Conservation (phyloP, 2,888 invertebrate species). For the Trachelus stipa region DNA sequence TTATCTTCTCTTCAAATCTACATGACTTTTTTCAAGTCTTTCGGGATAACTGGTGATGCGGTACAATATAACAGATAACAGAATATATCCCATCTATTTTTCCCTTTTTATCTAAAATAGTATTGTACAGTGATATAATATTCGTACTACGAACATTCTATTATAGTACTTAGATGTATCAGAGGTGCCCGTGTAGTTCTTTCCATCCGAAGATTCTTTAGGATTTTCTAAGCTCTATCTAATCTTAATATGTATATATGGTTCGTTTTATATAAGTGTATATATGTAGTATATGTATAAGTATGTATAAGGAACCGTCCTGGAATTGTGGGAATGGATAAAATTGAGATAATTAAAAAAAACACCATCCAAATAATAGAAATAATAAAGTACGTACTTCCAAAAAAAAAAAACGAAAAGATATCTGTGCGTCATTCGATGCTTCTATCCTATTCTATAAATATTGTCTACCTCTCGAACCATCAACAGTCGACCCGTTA, state of each 20-base stretch:
- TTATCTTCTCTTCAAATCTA: not conserved
- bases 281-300: not conserved
- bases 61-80: not conserved
- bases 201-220: not conserved
- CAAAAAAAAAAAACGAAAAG: not conserved
- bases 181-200: not conserved
- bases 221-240: not conserved
- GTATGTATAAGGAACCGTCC: not conserved
- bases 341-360: not conserved
- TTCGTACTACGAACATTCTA: not conserved
- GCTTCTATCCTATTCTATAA: not conserved
- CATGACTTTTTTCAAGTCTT: not conserved
- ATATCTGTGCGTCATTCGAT: not conserved
- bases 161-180: not conserved
- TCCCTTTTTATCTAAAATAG: not conserved
- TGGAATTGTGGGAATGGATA: not conserved
- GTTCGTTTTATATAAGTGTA: not conserved
- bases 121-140: not conserved
- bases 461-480: not conserved
- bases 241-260: not conserved
- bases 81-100: not conserved
- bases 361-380: not conserved
- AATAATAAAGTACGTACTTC: not conserved
- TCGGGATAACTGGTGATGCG: not conserved
- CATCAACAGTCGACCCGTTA: not conserved